Evolutionary conservation across 2,113 vertebrate species (phyloP), one percentile per base, ranked within the genome.

Genomic region (Scalopus aquaticus): DNA sequence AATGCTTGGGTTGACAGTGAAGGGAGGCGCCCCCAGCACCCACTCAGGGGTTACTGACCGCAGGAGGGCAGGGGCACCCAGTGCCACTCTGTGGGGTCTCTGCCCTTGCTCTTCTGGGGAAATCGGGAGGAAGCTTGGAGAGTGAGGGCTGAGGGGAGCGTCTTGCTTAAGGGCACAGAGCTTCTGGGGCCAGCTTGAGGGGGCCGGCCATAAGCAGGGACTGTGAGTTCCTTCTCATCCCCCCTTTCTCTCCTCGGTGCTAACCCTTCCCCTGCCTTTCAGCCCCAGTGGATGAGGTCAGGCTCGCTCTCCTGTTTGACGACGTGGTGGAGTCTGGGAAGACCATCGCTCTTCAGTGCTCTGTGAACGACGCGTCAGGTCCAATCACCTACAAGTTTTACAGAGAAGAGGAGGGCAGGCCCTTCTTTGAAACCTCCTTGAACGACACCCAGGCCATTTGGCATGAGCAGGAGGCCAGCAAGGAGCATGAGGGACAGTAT

Each of bases 361-460:
- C 39, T 0, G 94, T 93, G 92, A 85, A 86, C 0, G 91, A 96
- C 72, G 97, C 92, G 0, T 95, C 96, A 6, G 17, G 39, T 39
- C 97, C 97, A 0, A 97, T 97, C 88, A 96, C 93, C 5, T 97
- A 86, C 12, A 94, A 10, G 37, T 97, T 97, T 95, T 97, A 95
- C 90, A 96, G 28, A 77, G 95, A 86, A n/a, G 64, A 86, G 13
- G 92, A 85, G 30, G 6, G 6, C 39, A 88, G 6, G 4, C 94
- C 94, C 69, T 96, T 97, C 88, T 2, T 69, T 1, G 2, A 95
- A 51, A 4, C 0, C 11, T 42, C 0, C 44, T n/a, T 0, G 0
- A 97, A 97, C 77, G 24, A 49, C 0, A 97, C 95, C 6, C 5
- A 77, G 1, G 74, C 1, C 0, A 20, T 94, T 9, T 97, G 97